A percentile compares a stretch with the other conserved stretches of the same genome.
Conservation (phyloP, 2,797 vertebrate genomes). For the Oceanodroma leucorhoa region DNA sequence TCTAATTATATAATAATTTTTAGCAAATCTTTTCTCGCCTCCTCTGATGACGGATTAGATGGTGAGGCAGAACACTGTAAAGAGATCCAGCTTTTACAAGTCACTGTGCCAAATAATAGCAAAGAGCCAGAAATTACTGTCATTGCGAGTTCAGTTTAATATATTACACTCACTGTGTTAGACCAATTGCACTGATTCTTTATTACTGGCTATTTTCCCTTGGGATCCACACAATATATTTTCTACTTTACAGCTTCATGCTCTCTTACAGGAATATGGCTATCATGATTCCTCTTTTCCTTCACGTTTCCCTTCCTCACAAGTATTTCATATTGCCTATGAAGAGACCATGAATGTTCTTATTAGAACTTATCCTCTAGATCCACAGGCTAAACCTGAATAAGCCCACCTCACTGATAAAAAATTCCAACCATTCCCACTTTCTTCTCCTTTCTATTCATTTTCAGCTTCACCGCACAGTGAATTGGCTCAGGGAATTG, state of each 20-base stretch:
- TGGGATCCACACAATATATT: neutral
- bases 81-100: constrained; percentile 11
- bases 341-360: neutral
- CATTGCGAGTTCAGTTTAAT: neutral
- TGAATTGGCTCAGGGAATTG: neutral
- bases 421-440: neutral
- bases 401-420: neutral
- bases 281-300: neutral
- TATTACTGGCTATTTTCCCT: constrained; percentile 1
- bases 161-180: neutral
- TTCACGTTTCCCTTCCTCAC: neutral
- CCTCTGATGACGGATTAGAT: constrained; percentile 25
- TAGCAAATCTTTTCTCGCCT: neutral
- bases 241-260: constrained; percentile 34
- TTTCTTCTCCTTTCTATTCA: neutral
- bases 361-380: neutral
- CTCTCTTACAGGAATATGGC: neutral
- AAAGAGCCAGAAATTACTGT: constrained; percentile 34
- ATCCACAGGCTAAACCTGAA: neutral
- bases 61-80: neutral
- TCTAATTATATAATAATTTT: constrained; percentile 42
- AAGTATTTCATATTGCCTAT: neutral
- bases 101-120: neutral
- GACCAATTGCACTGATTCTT: neutral
- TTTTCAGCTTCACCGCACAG: neutral